phyloP scores from a whole-genome alignment of 2,888 invertebrate genomes.

The Empis stercorea region DNA sequence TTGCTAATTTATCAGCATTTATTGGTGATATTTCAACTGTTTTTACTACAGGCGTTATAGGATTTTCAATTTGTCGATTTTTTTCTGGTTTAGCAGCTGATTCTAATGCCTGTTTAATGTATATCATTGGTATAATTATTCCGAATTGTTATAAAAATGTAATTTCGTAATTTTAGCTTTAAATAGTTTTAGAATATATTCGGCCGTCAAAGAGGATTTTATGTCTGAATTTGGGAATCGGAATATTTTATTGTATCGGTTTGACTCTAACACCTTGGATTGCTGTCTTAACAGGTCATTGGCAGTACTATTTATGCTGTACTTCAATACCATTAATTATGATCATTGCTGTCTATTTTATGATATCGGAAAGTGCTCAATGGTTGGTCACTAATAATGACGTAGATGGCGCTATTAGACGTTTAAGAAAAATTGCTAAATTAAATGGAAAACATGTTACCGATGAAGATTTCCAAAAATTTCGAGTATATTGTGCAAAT shows the following conservation, averaged over 20 bases:
- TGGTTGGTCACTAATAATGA: slow-evolving; percentile 40
- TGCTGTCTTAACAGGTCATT: slow-evolving; percentile 29
- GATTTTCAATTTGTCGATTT: slow-evolving; percentile 41
- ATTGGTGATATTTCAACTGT: slow-evolving; percentile 41
- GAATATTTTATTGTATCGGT: slow-evolving; percentile 39
- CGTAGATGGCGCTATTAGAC: slow-evolving; percentile 34
- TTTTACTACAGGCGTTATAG: slow-evolving; percentile 33
- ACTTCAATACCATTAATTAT: slow-evolving; percentile 33
- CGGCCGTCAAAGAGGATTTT: slow-evolving; percentile 38
- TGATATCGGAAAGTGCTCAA: slow-evolving; percentile 40
- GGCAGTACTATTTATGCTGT: slow-evolving; percentile 35
- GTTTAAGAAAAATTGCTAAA: slow-evolving; percentile 36
- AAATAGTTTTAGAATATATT: slow-evolving; percentile 41
- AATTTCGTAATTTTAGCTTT: not conserved
- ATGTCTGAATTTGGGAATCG: slow-evolving; percentile 40
- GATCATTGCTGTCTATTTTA: slow-evolving; percentile 32
- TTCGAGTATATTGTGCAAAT: slow-evolving; percentile 10
- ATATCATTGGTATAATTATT: slow-evolving; percentile 39
- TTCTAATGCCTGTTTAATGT: slow-evolving; percentile 45
- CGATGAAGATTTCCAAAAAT: slow-evolving; percentile 15
- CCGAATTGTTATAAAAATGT: not conserved
- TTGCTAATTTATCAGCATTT: slow-evolving; percentile 40
- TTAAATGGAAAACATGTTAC: slow-evolving; percentile 33
- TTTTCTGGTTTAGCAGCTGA: slow-evolving; percentile 46
- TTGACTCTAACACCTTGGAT: slow-evolving; percentile 36